Evolutionary conservation across 2,113 vertebrate species (phyloP), one percentile per base, ranked within the genome.

Genomic region (Camelus dromedarius): DNA sequence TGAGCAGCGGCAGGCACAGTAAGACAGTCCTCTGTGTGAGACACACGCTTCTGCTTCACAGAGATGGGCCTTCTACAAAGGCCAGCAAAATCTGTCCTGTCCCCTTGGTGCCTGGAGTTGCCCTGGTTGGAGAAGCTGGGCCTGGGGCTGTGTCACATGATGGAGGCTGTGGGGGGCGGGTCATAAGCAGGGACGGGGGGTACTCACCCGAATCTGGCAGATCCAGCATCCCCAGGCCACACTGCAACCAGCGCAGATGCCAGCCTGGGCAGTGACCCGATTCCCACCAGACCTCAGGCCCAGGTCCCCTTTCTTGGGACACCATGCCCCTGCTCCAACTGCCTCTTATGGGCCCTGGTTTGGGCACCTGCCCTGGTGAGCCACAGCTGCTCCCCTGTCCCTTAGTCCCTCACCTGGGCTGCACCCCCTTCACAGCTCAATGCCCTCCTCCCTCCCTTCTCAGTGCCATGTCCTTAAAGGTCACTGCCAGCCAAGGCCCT

Each of bases 41-140:
- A 66, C 6, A 32, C 5, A 26, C 0, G 9, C 6, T 58, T 35
- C 13, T 9, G 6, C 30, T 66, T 56, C 35, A 28, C 19, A 62
- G 11, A 95, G 14, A 79, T 1, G 26, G 2, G 26, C 66, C 4
- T 35, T 46, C 22, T 15, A 7, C 10, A 38, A 56, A 83, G 0
- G 5, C 32, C 46, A 54, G 38, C 5, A 1, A 26, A 20, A 18
- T 8, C 0, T 22, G 0, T 1, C 11, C n/a, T 18, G 26, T 48
- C 12, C 6, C 30, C n/a, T 79, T 19, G 4, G 6, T 28, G 28
- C 15, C 7, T 15, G 0, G 11, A 16, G 46, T 22, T 0, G 0
- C 7, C 48, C 18, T 26, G 6, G 50, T 6, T 50, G 52, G 42
- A 42, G 32, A 88, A 32, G 38, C 19, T 60, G 18, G 35, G 14